Evolutionary conservation across 2,797 vertebrate species (phyloP).

Genomic region (Cetoscarus ocellatus): DNA sequence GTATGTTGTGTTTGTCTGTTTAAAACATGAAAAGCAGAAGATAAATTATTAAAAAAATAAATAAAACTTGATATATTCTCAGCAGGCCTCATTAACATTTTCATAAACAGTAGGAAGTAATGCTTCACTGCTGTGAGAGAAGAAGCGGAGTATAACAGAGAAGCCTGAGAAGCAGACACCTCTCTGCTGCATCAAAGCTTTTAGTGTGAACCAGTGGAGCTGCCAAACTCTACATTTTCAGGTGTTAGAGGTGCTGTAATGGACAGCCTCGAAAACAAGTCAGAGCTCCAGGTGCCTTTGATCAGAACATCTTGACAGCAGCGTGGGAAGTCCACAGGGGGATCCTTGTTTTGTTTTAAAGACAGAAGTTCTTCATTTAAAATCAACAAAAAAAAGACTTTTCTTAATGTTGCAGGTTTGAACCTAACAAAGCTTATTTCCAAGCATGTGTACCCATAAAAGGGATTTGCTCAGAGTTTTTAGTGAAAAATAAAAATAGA

Average conservation of each 20-base stretch:
- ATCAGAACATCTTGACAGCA: conserved; percentile 55
- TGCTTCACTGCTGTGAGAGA: conserved; percentile 20
- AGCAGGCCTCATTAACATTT: not conserved
- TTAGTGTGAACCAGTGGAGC: conserved; percentile 67
- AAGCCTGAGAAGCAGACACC: conserved; percentile 74
- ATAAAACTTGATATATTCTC: no score
- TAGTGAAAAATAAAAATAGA: no score
- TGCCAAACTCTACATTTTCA: conserved; percentile 77
- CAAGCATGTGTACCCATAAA: no score
- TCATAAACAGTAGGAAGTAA: conserved; percentile 14
- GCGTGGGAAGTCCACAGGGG: conserved; percentile 39
- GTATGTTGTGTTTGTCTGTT: no score
- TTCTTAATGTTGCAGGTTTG: not conserved
- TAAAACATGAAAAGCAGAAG: no score
- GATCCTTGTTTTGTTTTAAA: conserved; percentile 15
- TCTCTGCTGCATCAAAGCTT: conserved; percentile 77
- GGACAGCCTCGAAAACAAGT: conserved; percentile 65
- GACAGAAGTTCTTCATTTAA: not conserved
- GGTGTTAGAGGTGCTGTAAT: conserved; percentile 78
- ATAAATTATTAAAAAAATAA: no score
- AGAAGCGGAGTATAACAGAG: conserved; percentile 45
- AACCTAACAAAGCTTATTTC: no score
- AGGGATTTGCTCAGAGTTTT: no score
- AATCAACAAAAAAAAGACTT: not conserved
- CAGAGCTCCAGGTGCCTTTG: conserved; percentile 71